phyloP scores from a whole-genome alignment of 2,113 vertebrate genomes.

The Apistogramma diplotaenia region DNA sequence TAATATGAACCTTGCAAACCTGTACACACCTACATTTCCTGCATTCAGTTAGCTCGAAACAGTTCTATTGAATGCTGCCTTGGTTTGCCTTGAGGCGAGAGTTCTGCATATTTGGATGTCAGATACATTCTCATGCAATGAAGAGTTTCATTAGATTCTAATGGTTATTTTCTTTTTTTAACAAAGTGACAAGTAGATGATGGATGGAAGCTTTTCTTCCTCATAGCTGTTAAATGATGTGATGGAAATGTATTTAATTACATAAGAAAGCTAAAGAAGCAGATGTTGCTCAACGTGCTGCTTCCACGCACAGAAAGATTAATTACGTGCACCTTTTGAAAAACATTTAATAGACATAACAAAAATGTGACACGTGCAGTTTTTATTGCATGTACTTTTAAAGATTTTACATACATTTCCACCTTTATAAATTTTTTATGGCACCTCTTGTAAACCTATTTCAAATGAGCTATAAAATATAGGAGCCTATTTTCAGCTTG shows the following conservation, averaged over 20 bases:
- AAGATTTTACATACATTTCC: background rate
- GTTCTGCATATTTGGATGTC: constrained; percentile 73
- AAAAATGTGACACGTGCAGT: constrained; percentile 34
- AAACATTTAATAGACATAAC: constrained; percentile 23
- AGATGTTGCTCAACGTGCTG: background rate
- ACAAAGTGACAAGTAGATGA: constrained; percentile 66
- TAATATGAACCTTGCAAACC: constrained; percentile 53
- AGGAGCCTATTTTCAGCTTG: background rate
- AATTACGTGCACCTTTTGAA: constrained; percentile 24
- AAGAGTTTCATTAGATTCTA: constrained; percentile 73
- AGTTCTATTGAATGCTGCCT: constrained; percentile 29
- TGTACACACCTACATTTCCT: constrained; percentile 69
- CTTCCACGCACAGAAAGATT: constrained; percentile 22
- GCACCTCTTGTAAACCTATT: background rate
- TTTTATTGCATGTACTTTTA: background rate
- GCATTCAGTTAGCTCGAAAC: constrained; percentile 57
- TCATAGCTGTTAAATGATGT: constrained; percentile 69
- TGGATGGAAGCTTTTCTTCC: constrained; percentile 55
- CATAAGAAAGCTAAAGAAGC: background rate
- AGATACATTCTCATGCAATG: constrained; percentile 54
- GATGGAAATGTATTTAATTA: constrained; percentile 42
- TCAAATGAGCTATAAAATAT: background rate
- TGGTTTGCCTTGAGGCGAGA: constrained; percentile 37
- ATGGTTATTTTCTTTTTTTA: constrained; percentile 72
- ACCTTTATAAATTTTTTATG: background rate